These are phyloP conservation scores for Pongo abelii DNA, from an alignment of 2,113 vertebrate species.

Conservation along the genomic window DNA sequence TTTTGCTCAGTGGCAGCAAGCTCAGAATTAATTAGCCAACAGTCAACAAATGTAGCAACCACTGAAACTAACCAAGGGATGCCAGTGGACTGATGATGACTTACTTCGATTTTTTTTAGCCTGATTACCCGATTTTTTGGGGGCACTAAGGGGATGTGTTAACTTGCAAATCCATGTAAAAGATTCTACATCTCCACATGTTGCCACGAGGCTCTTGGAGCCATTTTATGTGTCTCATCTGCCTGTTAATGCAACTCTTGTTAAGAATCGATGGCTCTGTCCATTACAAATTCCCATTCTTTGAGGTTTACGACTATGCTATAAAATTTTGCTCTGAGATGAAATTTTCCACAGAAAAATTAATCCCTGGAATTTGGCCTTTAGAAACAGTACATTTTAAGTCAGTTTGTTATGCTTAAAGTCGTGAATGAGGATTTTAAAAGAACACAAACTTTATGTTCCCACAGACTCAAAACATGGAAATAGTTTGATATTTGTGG, in stretches of 20 bases:
- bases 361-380: slow-evolving; percentile 40
- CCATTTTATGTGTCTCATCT: not conserved
- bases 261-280: not conserved
- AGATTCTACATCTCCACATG: not conserved
- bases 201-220: not conserved
- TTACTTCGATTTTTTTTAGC: not conserved
- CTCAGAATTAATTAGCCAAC: not conserved
- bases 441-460: slow-evolving; percentile 5
- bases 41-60: not conserved
- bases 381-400: slow-evolving; percentile 64
- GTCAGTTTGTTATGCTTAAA: slow-evolving; percentile 31
- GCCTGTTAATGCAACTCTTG: not conserved
- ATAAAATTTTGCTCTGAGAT: slow-evolving; percentile 56
- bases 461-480: not conserved
- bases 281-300: not conserved
- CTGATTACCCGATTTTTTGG: not conserved
- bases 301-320: slow-evolving; percentile 40
- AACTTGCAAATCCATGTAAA: not conserved
- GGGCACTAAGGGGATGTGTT: not conserved
- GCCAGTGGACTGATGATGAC: not conserved
- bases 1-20: not conserved
- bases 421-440: slow-evolving; percentile 11
- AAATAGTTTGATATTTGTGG: slow-evolving; percentile 38
- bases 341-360: slow-evolving; percentile 60
- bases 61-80: not conserved